These are phyloP conservation scores for Serripes groenlandicus DNA, from an alignment of 2,888 invertebrate species.

Conservation along the genomic window DNA sequence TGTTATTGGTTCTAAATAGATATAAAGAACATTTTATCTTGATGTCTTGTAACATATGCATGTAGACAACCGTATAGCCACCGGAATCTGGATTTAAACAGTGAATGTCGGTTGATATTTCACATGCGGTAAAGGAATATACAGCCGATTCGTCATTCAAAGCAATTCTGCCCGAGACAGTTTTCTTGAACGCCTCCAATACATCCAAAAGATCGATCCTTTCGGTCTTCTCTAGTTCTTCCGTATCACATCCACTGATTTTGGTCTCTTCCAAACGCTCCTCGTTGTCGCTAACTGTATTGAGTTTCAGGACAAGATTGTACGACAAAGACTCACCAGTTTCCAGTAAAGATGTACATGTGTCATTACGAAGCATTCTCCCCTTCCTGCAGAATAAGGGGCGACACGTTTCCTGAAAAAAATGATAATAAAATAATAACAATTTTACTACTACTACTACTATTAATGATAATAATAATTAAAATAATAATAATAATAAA, in stretches of 20 bases:
- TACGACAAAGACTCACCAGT: slow-evolving; percentile 11
- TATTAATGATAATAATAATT: no score
- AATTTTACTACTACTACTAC: no score
- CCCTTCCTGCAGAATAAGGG: slow-evolving; percentile 6
- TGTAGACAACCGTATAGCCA: background rate
- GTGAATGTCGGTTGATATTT: background rate
- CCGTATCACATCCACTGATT: background rate
- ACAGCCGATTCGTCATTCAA: background rate
- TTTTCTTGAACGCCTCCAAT: background rate
- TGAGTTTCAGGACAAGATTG: background rate
- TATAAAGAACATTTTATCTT: background rate
- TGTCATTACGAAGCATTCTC: background rate
- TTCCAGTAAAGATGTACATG: background rate
- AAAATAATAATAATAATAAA: no score
- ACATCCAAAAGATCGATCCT: background rate
- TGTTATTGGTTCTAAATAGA: slow-evolving; percentile 3
- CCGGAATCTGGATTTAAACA: slow-evolving; percentile 3
- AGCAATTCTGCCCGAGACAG: background rate
- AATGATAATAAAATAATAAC: background rate
- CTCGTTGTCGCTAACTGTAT: background rate
- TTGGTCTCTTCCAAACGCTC: background rate
- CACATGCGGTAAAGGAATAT: background rate
- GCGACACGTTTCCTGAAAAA: slow-evolving; percentile 18
- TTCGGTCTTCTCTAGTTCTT: background rate
- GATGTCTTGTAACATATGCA: background rate